phyloP scores from a whole-genome alignment of 1,140 invertebrate genomes.

The Sycophila sp. region DNA sequence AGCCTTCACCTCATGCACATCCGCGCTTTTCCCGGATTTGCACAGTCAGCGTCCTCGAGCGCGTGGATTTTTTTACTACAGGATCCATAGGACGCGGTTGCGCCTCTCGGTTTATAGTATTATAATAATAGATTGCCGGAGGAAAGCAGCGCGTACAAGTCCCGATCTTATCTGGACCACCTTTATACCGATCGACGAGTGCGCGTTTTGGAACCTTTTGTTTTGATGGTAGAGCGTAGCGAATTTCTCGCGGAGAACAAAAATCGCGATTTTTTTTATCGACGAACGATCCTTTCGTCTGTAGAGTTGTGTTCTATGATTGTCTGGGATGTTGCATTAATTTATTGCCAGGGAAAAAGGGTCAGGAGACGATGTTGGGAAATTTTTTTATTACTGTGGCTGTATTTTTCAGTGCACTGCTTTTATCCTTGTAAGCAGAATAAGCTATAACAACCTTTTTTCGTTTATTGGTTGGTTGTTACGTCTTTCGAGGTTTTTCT shows the following conservation, averaged over 20 bases:
- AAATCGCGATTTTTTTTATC: too few species aligned
- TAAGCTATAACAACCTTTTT: too few species aligned
- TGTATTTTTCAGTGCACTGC: neutral
- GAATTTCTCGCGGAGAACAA: neutral
- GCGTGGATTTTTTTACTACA: neutral
- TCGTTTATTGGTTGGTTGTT: too few species aligned
- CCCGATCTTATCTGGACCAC: constrained; percentile 14
- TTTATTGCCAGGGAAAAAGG: constrained; percentile 19
- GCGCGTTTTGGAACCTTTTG: neutral
- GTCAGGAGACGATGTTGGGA: neutral
- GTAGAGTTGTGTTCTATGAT: too few species aligned
- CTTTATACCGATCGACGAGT: neutral
- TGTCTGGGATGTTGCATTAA: constrained; percentile 2
- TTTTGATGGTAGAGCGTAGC: too few species aligned
- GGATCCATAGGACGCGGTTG: neutral
- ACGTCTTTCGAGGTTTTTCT: too few species aligned
- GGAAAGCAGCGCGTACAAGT: constrained; percentile 4
- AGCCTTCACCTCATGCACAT: neutral
- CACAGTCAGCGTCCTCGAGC: constrained; percentile 26
- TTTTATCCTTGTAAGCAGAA: neutral
- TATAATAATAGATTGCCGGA: neutral
- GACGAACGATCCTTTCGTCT: too few species aligned
- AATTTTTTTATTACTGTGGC: neutral
- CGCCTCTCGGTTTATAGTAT: constrained; percentile 22
- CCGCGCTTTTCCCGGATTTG: constrained; percentile 31